Conservation (phyloP, 2,113 vertebrate species). For the Formicarius rufipectus region DNA sequence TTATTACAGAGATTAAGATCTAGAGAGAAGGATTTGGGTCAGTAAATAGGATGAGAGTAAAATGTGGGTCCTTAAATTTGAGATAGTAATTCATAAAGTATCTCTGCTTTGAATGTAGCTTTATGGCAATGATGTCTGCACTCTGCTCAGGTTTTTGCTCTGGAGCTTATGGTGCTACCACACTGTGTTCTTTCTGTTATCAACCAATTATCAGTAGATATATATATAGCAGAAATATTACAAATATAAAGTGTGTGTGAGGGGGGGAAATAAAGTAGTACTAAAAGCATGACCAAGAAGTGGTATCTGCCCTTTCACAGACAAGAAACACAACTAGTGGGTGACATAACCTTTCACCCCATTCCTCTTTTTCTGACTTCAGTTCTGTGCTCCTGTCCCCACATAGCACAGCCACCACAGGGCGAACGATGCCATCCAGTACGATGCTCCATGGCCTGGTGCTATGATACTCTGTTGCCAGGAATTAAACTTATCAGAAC, state of each 20-base stretch:
- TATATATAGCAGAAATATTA: background rate
- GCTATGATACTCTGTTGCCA: fast-evolving
- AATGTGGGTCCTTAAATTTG: background rate
- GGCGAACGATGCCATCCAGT: background rate
- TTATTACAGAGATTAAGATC: background rate
- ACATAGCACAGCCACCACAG: background rate
- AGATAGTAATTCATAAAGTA: background rate
- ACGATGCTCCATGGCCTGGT: background rate
- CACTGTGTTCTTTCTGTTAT: background rate
- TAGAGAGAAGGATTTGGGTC: background rate
- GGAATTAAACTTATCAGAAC: background rate
- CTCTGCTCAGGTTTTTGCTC: background rate
- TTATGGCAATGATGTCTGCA: background rate
- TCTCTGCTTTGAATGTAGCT: background rate
- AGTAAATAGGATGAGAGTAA: background rate
- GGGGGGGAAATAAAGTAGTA: fast-evolving
- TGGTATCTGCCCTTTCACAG: background rate
- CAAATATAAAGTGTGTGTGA: background rate
- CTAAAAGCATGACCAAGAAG: background rate
- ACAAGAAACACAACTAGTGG: background rate
- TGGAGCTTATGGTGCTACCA: background rate
- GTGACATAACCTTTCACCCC: background rate
- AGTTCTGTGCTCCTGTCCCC: background rate
- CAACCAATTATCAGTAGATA: background rate
- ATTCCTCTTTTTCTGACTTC: background rate